Conservation (phyloP, 2,888 invertebrate species). For the Pseudococcus viburni region DNA sequence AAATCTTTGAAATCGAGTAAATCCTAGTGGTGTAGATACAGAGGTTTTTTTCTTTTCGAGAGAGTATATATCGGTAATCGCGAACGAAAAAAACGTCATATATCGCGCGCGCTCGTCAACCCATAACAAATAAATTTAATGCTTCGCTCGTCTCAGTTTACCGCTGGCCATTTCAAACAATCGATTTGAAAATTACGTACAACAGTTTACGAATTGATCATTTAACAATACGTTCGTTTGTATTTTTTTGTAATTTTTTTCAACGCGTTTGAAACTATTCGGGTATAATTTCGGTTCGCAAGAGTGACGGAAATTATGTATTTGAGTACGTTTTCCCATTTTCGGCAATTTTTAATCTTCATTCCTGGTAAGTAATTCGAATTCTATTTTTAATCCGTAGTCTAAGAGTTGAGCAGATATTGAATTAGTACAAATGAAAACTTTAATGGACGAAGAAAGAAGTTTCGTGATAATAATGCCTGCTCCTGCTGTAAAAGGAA, state of each 20-base stretch:
- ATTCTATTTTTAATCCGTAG: not conserved
- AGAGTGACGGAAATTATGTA: not conserved
- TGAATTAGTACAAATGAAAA: not conserved
- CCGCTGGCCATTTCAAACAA: slow-evolving; percentile 35
- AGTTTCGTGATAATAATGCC: not conserved
- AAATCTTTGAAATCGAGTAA: slow-evolving; percentile 23
- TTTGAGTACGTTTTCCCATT: slow-evolving; percentile 27
- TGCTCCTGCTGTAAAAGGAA: too few species aligned
- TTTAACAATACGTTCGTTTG: slow-evolving; percentile 53
- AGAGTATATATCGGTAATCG: slow-evolving; percentile 24
- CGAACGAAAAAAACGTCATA: slow-evolving; percentile 53
- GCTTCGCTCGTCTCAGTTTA: slow-evolving; percentile 51
- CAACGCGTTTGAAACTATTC: not conserved
- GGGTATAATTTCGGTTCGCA: not conserved
- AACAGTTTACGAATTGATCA: slow-evolving; percentile 54
- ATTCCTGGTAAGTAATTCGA: slow-evolving; percentile 18
- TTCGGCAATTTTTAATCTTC: slow-evolving; percentile 48
- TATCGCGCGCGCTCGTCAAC: slow-evolving; percentile 34
- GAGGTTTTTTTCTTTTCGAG: not conserved
- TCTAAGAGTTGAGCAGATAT: not conserved
- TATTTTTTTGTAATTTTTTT: not conserved
- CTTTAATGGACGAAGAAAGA: slow-evolving; percentile 4
- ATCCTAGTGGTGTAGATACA: not conserved
- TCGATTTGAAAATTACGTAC: slow-evolving; percentile 30
- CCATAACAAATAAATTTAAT: slow-evolving; percentile 58